phyloP scores from a whole-genome alignment of 2,113 vertebrate genomes.

The Ahaetulla prasina region DNA sequence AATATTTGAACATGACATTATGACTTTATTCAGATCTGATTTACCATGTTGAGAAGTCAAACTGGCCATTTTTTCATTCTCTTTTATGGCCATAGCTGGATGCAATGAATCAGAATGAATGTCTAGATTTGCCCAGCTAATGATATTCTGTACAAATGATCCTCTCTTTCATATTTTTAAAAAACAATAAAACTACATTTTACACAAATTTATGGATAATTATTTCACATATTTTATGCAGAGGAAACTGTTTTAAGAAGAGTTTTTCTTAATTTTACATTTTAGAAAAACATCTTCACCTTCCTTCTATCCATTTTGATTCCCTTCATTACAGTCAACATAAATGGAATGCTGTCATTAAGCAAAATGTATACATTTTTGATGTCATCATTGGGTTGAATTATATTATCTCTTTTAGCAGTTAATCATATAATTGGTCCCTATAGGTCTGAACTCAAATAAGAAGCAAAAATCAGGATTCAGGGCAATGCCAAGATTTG shows the following conservation, averaged over 20 bases:
- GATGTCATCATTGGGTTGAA: background rate
- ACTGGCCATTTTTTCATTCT: constrained; percentile 22
- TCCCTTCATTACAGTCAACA: constrained; percentile 4
- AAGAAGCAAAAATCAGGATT: background rate
- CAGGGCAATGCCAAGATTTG: background rate
- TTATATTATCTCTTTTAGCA: constrained; percentile 8
- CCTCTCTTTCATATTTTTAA: background rate
- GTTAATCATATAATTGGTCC: background rate
- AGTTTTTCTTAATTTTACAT: constrained; percentile 30
- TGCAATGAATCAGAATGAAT: constrained; percentile 27
- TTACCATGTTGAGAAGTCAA: background rate
- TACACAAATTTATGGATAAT: constrained; percentile 21
- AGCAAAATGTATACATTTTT: background rate
- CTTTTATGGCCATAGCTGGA: background rate
- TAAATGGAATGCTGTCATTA: background rate
- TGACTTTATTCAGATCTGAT: constrained; percentile 18
- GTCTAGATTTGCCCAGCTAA: constrained; percentile 5
- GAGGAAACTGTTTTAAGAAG: constrained; percentile 37
- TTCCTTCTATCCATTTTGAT: background rate
- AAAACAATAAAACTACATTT: background rate
- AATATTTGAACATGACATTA: constrained; percentile 26
- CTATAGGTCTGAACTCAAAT: background rate
- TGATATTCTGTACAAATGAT: constrained; percentile 3
- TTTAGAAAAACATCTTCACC: constrained; percentile 7
- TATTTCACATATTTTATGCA: constrained; percentile 41